phyloP scores from a whole-genome alignment of 2,888 invertebrate genomes.

The Ditylenchus weischeri region DNA sequence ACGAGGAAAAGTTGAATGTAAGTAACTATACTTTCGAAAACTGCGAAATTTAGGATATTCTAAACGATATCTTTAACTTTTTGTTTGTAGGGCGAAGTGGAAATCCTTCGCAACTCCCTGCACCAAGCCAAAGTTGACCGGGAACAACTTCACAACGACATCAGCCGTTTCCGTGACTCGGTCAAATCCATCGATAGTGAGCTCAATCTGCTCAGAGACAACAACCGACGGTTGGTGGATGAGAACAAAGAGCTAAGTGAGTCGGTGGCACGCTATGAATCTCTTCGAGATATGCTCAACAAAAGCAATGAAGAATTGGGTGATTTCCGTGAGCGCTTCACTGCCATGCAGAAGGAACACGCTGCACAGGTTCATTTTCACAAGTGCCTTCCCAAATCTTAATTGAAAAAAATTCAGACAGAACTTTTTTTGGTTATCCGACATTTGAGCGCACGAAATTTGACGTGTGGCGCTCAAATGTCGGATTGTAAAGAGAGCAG shows the following conservation, averaged over 20 bases:
- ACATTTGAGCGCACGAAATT: no score
- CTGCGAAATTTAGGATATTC: no score
- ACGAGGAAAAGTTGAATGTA: constrained; percentile 8
- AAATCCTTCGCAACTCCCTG: constrained; percentile 39
- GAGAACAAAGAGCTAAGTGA: constrained; percentile 37
- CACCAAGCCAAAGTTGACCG: constrained; percentile 40
- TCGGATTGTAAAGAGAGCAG: no score
- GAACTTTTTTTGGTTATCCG: no score
- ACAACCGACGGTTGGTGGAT: constrained; percentile 36
- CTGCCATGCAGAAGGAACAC: constrained; percentile 13
- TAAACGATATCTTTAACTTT: no score
- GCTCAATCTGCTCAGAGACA: constrained; percentile 37
- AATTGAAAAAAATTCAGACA: no score
- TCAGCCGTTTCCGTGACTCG: constrained; percentile 39
- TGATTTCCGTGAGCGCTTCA: constrained; percentile 8
- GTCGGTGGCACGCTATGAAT: constrained; percentile 5
- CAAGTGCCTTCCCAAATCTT: no score
- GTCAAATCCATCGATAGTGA: constrained; percentile 43
- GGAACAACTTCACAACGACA: constrained; percentile 38
- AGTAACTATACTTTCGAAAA: no score
- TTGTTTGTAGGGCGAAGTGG: constrained; percentile 41
- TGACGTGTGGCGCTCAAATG: no score
- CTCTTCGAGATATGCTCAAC: constrained; percentile 13
- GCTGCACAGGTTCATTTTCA: no score
- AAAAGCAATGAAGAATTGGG: constrained; percentile 15